Evolutionary conservation across 2,797 vertebrate genomes (phyloP).

Genomic region (Mustela erminea): DNA sequence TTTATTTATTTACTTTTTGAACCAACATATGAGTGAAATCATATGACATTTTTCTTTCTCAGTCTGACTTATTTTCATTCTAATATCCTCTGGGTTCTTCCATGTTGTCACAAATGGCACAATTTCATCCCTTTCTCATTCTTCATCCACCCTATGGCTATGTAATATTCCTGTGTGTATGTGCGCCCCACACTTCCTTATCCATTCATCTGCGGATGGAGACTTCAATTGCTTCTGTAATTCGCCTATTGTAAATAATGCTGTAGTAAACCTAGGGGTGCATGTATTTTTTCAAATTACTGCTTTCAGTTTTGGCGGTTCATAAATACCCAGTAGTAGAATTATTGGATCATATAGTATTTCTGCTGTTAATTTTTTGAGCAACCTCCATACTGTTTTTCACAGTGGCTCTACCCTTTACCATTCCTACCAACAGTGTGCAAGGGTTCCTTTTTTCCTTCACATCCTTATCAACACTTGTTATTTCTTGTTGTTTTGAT

Average conservation of each 20-base stretch:
- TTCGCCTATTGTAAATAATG: not conserved
- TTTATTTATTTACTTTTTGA: not conserved
- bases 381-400: not conserved
- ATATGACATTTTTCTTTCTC: not conserved
- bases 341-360: not conserved
- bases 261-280: not conserved
- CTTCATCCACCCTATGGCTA: not conserved
- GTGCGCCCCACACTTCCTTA: not conserved
- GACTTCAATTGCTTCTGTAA: not conserved
- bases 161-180: not conserved
- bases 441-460: not conserved
- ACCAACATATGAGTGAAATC: not conserved
- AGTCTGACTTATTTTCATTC: not conserved
- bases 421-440: not conserved
- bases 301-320: not conserved
- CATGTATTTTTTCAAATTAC: not conserved
- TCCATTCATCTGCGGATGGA: not conserved
- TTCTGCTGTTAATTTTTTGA: not conserved
- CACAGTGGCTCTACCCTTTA: not conserved
- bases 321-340: not conserved
- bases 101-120: not conserved
- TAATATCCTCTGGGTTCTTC: not conserved
- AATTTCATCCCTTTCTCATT: not conserved
- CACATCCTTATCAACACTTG: not conserved
- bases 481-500: not conserved